These are phyloP conservation scores for Noctua janthina DNA, from an alignment of 2,888 invertebrate species.

Conservation along the genomic window DNA sequence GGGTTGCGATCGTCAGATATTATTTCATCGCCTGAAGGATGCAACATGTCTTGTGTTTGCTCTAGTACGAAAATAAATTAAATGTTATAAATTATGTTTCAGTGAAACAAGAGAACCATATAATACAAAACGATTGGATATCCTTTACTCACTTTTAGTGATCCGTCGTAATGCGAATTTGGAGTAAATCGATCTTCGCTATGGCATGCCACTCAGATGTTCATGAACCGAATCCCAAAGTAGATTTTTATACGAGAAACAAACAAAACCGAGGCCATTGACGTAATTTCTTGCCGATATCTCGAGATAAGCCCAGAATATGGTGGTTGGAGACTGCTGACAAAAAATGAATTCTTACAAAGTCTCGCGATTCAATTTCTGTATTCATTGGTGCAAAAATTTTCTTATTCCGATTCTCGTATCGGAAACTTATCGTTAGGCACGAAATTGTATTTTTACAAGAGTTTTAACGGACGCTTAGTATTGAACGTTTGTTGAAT, in stretches of 20 bases:
- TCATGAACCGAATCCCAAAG: conserved; percentile 28
- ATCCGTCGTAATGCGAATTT: conserved; percentile 8
- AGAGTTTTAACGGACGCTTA: conserved; percentile 58
- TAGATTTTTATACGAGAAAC: conserved; percentile 33
- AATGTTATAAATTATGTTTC: not conserved
- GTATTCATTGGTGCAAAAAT: conserved; percentile 77
- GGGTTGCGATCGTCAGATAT: not conserved
- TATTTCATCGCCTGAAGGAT: not conserved
- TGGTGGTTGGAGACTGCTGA: conserved; percentile 43
- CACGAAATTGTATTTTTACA: conserved; percentile 57
- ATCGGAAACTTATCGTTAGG: conserved; percentile 59
- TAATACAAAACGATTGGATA: conserved; percentile 15
- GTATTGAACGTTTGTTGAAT: conserved; percentile 52
- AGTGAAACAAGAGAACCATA: not conserved
- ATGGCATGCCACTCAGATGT: conserved; percentile 42
- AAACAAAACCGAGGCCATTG: conserved; percentile 38
- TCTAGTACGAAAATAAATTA: not conserved
- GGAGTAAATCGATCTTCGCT: not conserved
- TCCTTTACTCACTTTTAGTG: not conserved
- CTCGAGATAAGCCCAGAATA: conserved; percentile 54
- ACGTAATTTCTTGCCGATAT: conserved; percentile 50
- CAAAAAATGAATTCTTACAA: conserved; percentile 58
- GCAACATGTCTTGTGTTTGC: not conserved
- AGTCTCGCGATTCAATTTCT: conserved; percentile 74
- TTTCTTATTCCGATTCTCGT: conserved; percentile 61